Evolutionary conservation across 1,140 invertebrate species (phyloP), one percentile per base, ranked within the genome.

Genomic region (Danaus plexippus): DNA sequence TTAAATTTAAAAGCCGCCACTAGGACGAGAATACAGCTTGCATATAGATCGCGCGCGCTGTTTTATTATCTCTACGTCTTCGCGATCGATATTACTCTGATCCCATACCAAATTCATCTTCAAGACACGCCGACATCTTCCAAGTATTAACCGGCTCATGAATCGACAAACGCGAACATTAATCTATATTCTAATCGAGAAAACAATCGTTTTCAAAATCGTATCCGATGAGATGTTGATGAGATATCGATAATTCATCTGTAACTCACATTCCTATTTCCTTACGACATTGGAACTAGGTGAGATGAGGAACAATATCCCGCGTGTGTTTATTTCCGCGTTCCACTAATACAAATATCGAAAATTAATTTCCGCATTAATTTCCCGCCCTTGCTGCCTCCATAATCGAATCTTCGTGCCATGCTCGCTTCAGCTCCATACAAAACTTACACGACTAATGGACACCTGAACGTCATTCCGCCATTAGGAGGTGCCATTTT

Each of bases 321-420:
- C 77, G 73, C 61, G 64, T 60, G 62, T 85, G 80, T 85, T 85
- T 83, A 80, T 77, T 84, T 84, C 80, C 83, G 71, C 62, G 64
- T 43, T 57, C 46, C 75, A 73, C 80, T 84, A 82, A 74, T 84
- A 81, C 80, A 76, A 78, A 80, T 84, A 79, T 80, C 61, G 76
- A 77, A 81, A 77, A 77, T 69, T 76, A 72, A 86, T 86, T 81
- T 83, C 83, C 68, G 64, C 61, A 66, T 72, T 63, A 83, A 84
- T 81, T 85, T 80, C 71, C 56, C 59, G 51, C 55, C 53, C 52
- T 6, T 32, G 22, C 22, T 32, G 63, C 61, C 63, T 61, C 54
- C 45, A 54, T 81, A 79, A 81, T 77, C 72, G 64, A 70, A 67
- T 79, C 71, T 69, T 60, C 59, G 2, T n/a, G 12, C 41, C 12